These are phyloP conservation scores for Menidia menidia DNA, from an alignment of 2,797 vertebrate genomes.

Conservation along the genomic window DNA sequence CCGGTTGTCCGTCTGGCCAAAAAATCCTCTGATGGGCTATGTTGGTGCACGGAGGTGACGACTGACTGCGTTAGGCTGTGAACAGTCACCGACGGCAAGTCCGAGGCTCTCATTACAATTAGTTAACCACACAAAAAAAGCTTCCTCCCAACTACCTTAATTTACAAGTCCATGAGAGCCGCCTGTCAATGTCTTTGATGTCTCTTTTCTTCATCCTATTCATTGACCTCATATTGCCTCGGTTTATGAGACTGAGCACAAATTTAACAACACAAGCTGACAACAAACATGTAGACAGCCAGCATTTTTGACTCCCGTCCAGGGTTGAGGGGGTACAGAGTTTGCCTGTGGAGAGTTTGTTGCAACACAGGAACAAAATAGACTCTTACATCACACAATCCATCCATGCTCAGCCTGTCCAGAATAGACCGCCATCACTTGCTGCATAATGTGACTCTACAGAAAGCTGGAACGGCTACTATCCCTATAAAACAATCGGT, in stretches of 20 bases:
- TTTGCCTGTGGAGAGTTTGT: constrained; percentile 54
- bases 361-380: constrained; percentile 75
- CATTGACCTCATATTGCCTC: constrained; percentile 4
- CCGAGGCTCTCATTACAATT: constrained; percentile 28
- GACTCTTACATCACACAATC: constrained; percentile 78
- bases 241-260: constrained; percentile 11
- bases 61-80: constrained; percentile 28
- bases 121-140: constrained; percentile 20
- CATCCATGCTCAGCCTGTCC: constrained; percentile 67
- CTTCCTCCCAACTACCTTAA: constrained; percentile 15
- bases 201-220: not conserved
- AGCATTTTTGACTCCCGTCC: constrained; percentile 49
- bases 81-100: constrained; percentile 53
- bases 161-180: constrained; percentile 46
- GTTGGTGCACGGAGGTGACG: constrained; percentile 23
- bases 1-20: constrained; percentile 7
- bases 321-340: constrained; percentile 53
- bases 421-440: constrained; percentile 76
- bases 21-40: constrained; percentile 24
- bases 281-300: constrained; percentile 40
- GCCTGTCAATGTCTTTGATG: not conserved
- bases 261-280: constrained; percentile 16
- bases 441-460: constrained; percentile 62
- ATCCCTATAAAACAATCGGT: constrained; percentile 38
- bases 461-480: constrained; percentile 26